A percentile compares a stretch with the other conserved stretches of the same genome.
Evolutionary conservation across 2,888 invertebrate species (phyloP).

Genomic region (Subacronicta megacephala): DNA sequence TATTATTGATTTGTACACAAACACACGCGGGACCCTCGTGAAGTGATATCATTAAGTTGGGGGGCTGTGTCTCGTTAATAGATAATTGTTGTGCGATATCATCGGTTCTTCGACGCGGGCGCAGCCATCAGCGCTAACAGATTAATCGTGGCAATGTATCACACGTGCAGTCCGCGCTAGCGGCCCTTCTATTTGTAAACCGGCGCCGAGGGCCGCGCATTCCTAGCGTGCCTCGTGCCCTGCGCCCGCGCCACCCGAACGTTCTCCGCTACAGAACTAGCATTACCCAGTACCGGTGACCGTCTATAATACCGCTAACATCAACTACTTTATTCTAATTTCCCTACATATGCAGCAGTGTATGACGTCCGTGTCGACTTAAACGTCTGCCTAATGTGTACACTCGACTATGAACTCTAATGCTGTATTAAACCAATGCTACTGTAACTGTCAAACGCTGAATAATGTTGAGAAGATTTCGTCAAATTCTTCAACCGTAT

Average conservation of each 20-base stretch:
- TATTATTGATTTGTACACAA: conserved; percentile 40
- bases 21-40: conserved; percentile 49
- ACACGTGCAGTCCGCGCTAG: conserved; percentile 85
- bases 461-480: conserved; percentile 71
- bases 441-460: conserved; percentile 75
- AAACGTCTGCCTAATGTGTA: conserved; percentile 22
- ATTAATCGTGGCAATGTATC: conserved; percentile 85
- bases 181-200: conserved; percentile 89
- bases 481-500: conserved; percentile 67
- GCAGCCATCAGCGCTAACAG: conserved; percentile 82
- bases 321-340: conserved; percentile 59
- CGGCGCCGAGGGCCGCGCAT: conserved; percentile 88
- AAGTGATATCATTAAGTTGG: conserved; percentile 34
- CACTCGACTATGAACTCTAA: conserved; percentile 64
- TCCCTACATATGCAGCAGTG: conserved; percentile 69
- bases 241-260: conserved; percentile 70
- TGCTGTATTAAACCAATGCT: conserved; percentile 71
- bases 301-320: conserved; percentile 69
- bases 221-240: conserved; percentile 84
- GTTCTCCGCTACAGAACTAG: conserved; percentile 62
- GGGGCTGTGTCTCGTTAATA: conserved; percentile 57
- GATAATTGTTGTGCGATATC: conserved; percentile 66
- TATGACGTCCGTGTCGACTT: conserved; percentile 58
- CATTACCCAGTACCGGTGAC: conserved; percentile 58
- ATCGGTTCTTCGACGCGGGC: conserved; percentile 68